A percentile compares a stretch with the other conserved stretches of the same genome.
Conservation (phyloP, 37 sponge, comb jelly and placozoan species). For the Eunapius fragilis region DNA sequence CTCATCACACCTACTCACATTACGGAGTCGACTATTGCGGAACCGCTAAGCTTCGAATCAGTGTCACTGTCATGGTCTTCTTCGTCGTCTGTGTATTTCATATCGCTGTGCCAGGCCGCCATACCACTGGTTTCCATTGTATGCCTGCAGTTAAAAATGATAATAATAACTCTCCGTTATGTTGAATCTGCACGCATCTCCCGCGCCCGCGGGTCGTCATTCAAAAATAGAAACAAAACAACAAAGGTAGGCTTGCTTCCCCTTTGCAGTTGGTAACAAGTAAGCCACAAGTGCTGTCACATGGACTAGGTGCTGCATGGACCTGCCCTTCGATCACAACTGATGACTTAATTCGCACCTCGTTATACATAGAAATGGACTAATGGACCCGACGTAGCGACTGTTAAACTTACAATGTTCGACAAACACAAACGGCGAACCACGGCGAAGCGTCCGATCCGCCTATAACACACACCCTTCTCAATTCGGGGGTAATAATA, state of each 20-base stretch:
- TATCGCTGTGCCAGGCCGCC: constrained; percentile 11
- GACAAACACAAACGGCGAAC: neutral
- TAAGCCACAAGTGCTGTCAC: neutral
- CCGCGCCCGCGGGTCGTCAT: neutral
- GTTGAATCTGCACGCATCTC: neutral
- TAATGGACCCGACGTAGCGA: neutral
- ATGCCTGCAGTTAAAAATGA: neutral
- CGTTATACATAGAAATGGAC: neutral
- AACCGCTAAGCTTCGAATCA: constrained; percentile 64
- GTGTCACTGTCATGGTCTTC: constrained; percentile 69
- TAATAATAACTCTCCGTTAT: too few relatives aligned
- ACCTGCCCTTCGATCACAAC: neutral
- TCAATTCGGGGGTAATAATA: neutral
- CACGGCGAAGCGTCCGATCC: too few relatives aligned
- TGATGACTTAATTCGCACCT: neutral
- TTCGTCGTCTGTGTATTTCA: constrained; percentile 51
- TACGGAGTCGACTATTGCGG: constrained; percentile 65
- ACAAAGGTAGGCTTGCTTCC: neutral
- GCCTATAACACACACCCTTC: neutral
- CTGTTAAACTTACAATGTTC: neutral
- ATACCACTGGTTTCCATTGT: neutral
- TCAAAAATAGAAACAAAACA: neutral
- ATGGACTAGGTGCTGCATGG: neutral
- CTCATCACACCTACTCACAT: constrained; percentile 49
- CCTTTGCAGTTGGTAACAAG: neutral